These are phyloP conservation scores for Pteruthius melanotis DNA, from an alignment of 2,113 vertebrate species.

Conservation along the genomic window DNA sequence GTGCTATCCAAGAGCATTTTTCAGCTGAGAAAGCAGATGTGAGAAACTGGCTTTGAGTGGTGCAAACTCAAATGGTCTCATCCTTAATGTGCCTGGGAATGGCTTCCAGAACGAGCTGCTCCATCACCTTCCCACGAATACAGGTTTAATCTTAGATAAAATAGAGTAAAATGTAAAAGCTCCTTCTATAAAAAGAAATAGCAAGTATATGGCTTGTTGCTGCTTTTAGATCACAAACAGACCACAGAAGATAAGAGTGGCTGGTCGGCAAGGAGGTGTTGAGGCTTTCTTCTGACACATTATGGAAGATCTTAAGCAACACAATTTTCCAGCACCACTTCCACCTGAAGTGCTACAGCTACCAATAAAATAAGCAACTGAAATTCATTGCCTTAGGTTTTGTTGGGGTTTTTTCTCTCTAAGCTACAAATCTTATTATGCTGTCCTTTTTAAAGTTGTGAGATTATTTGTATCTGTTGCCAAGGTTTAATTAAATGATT, in stretches of 20 bases:
- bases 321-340: not conserved
- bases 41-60: not conserved
- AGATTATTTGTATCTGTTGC: not conserved
- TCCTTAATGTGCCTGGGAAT: not conserved
- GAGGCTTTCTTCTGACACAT: not conserved
- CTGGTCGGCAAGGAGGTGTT: not conserved
- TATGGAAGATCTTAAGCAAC: not conserved
- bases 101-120: not conserved
- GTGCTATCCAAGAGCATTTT: not conserved
- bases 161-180: not conserved
- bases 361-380: not conserved
- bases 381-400: not conserved
- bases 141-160: not conserved
- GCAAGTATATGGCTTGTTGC: not conserved
- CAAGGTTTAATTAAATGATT: not conserved
- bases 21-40: not conserved
- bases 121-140: not conserved
- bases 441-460: not conserved
- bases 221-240: not conserved
- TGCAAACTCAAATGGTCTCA: not conserved
- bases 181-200: not conserved
- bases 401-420: not conserved
- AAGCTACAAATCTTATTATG: not conserved
- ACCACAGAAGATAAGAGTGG: not conserved
- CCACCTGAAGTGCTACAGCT: not conserved